Base-by-base conservation (phyloP, 2,797 vertebrate genomes). In the Peromyscus nudipes region DNA sequence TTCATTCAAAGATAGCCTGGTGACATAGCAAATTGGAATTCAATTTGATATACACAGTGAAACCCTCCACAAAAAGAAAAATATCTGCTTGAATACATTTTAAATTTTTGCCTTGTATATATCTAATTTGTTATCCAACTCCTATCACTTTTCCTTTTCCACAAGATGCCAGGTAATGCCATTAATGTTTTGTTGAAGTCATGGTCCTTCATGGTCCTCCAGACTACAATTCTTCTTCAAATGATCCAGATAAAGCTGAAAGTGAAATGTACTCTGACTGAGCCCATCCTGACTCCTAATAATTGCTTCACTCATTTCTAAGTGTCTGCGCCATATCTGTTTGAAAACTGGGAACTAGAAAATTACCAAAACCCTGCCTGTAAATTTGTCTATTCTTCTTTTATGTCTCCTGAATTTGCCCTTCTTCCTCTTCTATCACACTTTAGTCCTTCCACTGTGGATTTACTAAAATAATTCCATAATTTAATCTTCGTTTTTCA, bases 381-480 rank as follows among this genome's bases (percentile, higher is more conserved):
- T n/a, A 84, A 49, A 76, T 76, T 91, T 81, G 7, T 85, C 55
- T 79, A 65, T 40, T 92, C 64, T 89, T 91, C 1, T 60, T 88
- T 91, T 57, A 62, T 69, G 89, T 40, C 43, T 92, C 27, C 64
- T 76, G 13, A 71, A 71, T 82, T 89, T 13, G 1, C 49, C 40
- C 71, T 81, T 60, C 79, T n/a, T 94, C 67, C 14, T 79, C 10
- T 12, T 34, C 19, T 92, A 94, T 34, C 3, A 90, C 10, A 31
- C 37, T 80, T 34, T 62, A 67, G 73, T 3, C 43, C 5, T 92
- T 9, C 17, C 79, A 40, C 62, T 90, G 49, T 34, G 60, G 43
- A 81, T 77, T 95, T 80, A 37, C 79, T 55, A 89, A 80, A 89
- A 31, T 79, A 37, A 93, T 69, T 83, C 29, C 19, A 71, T 57